Evolutionary conservation across 2,797 vertebrate species (phyloP).

Genomic region (Adrianichthys oophorus): DNA sequence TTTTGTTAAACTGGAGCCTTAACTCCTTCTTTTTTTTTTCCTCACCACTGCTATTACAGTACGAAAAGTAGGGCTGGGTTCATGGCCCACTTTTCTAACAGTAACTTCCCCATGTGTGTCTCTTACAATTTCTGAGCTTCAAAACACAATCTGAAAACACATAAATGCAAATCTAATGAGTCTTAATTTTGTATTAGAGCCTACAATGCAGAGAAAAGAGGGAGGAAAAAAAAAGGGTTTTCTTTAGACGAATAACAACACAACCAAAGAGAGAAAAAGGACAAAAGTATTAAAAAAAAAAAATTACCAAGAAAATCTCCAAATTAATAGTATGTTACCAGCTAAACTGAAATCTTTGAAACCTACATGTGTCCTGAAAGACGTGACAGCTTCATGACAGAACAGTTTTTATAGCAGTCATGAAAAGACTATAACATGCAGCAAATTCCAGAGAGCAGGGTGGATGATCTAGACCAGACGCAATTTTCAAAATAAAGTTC

Average conservation of each 20-base stretch:
- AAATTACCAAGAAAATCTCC: not conserved
- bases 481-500: slow-evolving; percentile 25
- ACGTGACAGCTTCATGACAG: slow-evolving; percentile 15
- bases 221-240: no score
- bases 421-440: slow-evolving; percentile 36
- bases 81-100: no score
- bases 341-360: not conserved
- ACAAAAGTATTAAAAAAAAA: not conserved
- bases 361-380: slow-evolving; percentile 11
- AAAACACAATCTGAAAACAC: no score
- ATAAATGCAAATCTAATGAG: no score
- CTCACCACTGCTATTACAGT: slow-evolving; percentile 19
- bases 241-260: not conserved
- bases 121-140: no score
- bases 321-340: not conserved
- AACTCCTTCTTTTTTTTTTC: slow-evolving; percentile 8
- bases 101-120: no score
- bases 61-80: no score
- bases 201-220: no score
- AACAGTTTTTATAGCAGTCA: slow-evolving; percentile 42
- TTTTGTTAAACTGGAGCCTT: slow-evolving; percentile 20
- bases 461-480: slow-evolving; percentile 36
- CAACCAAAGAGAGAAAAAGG: not conserved
- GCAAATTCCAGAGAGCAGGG: slow-evolving; percentile 39
- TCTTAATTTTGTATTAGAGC: no score